These are phyloP conservation scores for Caenorhabditis doughertyi DNA, from an alignment of 2,888 invertebrate species.

Conservation along the genomic window DNA sequence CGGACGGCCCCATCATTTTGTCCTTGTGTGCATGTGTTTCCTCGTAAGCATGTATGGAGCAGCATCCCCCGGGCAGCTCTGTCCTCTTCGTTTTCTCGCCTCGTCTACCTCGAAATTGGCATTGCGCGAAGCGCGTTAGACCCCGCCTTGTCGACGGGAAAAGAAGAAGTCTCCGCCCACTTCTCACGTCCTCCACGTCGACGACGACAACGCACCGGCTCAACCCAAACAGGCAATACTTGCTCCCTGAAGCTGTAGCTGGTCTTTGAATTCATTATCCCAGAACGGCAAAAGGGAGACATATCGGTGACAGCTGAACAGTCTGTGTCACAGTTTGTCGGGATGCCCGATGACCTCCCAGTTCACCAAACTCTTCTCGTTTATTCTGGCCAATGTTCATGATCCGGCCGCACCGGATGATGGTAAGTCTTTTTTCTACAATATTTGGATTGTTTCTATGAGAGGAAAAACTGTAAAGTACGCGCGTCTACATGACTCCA, in stretches of 20 bases:
- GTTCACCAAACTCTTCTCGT: slow-evolving; percentile 82
- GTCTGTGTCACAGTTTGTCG: slow-evolving; percentile 32
- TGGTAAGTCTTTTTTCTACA: slow-evolving; percentile 60
- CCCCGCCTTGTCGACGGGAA: slow-evolving; percentile 54
- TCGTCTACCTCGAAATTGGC: slow-evolving; percentile 65
- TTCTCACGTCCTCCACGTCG: slow-evolving; percentile 52
- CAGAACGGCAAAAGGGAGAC: neutral
- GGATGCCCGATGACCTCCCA: slow-evolving; percentile 85
- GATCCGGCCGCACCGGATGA: slow-evolving; percentile 79
- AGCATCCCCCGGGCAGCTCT: slow-evolving; percentile 30
- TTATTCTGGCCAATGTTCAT: slow-evolving; percentile 82
- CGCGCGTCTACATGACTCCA: too few species aligned
- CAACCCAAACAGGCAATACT: slow-evolving; percentile 53
- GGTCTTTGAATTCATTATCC: slow-evolving; percentile 1
- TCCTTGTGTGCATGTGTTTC: slow-evolving; percentile 36
- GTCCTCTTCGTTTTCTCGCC: slow-evolving; percentile 59
- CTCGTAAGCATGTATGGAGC: slow-evolving; percentile 34
- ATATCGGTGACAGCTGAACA: slow-evolving; percentile 1
- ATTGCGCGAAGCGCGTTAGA: slow-evolving; percentile 48
- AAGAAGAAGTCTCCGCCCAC: slow-evolving; percentile 29
- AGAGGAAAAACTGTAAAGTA: too few species aligned
- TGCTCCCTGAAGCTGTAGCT: slow-evolving; percentile 23
- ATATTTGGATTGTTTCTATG: neutral
- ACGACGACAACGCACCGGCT: slow-evolving; percentile 34
- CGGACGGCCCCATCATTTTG: slow-evolving; percentile 57